Evolutionary conservation across 2,888 invertebrate species (phyloP), one percentile per base, ranked within the genome.

Genomic region (Drosophila suboccidentalis): DNA sequence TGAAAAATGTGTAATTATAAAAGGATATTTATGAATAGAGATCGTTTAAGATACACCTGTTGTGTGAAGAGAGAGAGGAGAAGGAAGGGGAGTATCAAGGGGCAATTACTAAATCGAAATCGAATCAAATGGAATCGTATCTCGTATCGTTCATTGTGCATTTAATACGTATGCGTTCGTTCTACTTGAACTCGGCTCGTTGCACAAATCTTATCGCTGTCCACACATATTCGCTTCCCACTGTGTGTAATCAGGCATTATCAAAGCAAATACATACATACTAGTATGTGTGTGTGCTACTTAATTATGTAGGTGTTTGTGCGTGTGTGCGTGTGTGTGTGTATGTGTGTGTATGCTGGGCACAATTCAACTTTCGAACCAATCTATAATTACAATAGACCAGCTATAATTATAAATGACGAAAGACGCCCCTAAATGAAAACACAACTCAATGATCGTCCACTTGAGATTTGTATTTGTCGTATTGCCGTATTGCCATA

Each of bases 391-490:
- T 87, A 84, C 72, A 84, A 73, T 80, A 71, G 50, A 44, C 64
- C 51, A 38, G 83, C 85, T 86, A 86, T 87, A 86, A 87, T 89
- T 86, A 84, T 89, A 84, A 81, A 86, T 86, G 85, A 86, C 87
- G 84, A 89, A 87, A 89, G 69, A 71, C 64, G 49, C 19, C 38
- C n/a, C 60, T 22, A 19, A 26, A 55, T 29, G 39, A 55, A 38
- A 59, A 51, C 47, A 22, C 41, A 69, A 55, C 61, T 50, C 71
- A 65, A 66, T 69, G 65, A 71, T 80, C 75, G 71, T 22, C 34
- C 70, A 80, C 76, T 80, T 71, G 19, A 80, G 73, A 75, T 69
- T 57, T 58, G 39, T 29, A 19, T 19, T 49, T 69, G 46, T 15
- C 36, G 49, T 39, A 47, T 62, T 65, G 41, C 50, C 36, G 34